Percentiles rank a stretch among this genome's conserved stretches.
Evolutionary conservation across 2,888 invertebrate genomes (phyloP).

Genomic region (Neuroscelio doddi): DNA sequence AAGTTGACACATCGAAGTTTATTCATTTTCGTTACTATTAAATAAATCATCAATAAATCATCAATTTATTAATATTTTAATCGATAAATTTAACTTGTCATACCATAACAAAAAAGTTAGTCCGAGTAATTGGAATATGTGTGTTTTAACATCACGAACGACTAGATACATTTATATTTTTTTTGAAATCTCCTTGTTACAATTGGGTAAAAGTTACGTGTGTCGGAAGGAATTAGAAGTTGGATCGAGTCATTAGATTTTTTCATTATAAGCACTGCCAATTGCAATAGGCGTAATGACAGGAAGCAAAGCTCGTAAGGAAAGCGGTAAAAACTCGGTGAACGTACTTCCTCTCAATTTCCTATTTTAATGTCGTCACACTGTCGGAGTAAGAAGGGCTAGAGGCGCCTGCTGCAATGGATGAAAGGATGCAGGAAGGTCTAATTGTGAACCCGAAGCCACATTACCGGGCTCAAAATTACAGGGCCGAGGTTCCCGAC

Average conservation of each 20-base stretch:
- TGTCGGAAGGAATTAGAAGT: not conserved
- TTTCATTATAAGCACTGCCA: not conserved
- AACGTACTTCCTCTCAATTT: conserved; percentile 26
- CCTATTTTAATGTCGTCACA: conserved; percentile 12
- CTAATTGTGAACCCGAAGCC: conserved; percentile 61
- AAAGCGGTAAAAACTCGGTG: conserved; percentile 6
- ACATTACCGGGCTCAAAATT: conserved; percentile 67
- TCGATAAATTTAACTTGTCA: too few species aligned
- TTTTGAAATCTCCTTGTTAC: too few species aligned
- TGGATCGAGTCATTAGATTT: conserved; percentile 19
- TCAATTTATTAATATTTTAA: too few species aligned
- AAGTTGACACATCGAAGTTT: too few species aligned
- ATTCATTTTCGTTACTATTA: too few species aligned
- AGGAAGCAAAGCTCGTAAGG: conserved; percentile 26
- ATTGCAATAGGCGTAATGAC: conserved; percentile 12
- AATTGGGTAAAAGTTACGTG: too few species aligned
- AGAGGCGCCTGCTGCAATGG: conserved; percentile 5
- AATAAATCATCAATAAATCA: too few species aligned
- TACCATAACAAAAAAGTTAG: too few species aligned
- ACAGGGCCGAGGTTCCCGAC: conserved; percentile 62
- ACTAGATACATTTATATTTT: too few species aligned
- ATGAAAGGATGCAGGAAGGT: not conserved
- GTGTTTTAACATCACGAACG: too few species aligned
- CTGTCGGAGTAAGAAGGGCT: not conserved
- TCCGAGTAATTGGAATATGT: too few species aligned